Percentiles rank a stretch among this genome's conserved stretches.
Conservation (phyloP, 2,888 invertebrate genomes). For the Smittia aterrima region DNA sequence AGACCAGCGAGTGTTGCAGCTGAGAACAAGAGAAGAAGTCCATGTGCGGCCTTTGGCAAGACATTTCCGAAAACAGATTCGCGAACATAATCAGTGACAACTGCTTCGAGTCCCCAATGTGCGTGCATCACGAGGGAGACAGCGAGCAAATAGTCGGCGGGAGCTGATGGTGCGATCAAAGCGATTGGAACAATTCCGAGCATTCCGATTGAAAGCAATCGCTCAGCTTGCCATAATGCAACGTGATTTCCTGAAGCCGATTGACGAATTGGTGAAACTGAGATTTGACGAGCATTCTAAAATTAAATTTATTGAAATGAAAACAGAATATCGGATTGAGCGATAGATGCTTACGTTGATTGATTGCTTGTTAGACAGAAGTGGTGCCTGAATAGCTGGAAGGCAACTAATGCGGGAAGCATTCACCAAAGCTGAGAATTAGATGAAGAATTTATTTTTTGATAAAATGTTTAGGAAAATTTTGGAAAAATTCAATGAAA, state of each 20-base stretch:
- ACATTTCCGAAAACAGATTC: constrained; percentile 71
- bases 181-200: constrained; percentile 70
- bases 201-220: constrained; percentile 62
- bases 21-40: constrained; percentile 65
- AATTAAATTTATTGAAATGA: constrained; percentile 12
- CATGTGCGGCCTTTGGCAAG: constrained; percentile 70
- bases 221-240: constrained; percentile 77
- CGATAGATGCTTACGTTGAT: constrained; percentile 7
- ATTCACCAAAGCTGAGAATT: constrained; percentile 48
- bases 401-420: constrained; percentile 49
- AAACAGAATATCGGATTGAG: no score
- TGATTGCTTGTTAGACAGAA: neutral
- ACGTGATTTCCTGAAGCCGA: constrained; percentile 59
- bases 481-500: neutral
- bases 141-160: constrained; percentile 69
- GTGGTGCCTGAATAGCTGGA: constrained; percentile 47
- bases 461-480: neutral
- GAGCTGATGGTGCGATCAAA: constrained; percentile 64
- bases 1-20: constrained; percentile 75
- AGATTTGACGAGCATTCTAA: constrained; percentile 35
- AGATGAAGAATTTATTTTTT: neutral
- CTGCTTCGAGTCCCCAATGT: constrained; percentile 86
- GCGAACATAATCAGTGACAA: constrained; percentile 78
- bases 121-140: constrained; percentile 67
- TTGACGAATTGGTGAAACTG: constrained; percentile 27